Evolutionary conservation across 2,888 invertebrate genomes (phyloP).

Genomic region (Ormyrus nitidulus): DNA sequence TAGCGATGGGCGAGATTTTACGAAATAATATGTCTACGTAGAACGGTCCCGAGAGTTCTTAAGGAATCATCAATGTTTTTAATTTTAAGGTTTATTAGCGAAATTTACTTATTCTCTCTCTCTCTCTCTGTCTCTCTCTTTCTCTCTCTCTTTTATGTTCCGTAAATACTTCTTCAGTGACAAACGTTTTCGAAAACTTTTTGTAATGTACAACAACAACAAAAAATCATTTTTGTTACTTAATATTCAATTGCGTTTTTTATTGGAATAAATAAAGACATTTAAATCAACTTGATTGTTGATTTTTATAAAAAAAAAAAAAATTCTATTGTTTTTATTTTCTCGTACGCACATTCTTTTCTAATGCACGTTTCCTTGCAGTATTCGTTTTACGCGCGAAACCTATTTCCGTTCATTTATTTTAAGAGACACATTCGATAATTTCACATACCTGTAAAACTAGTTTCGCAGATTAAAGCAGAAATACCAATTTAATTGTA

Average conservation of each 20-base stretch:
- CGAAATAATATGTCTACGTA: constrained; percentile 7
- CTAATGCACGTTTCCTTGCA: too few species aligned
- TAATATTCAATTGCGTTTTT: constrained; percentile 25
- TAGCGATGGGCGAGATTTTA: constrained; percentile 3
- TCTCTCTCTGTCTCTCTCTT: too few species aligned
- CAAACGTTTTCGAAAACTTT: not conserved
- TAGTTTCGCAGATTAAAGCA: too few species aligned
- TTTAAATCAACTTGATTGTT: constrained; percentile 17
- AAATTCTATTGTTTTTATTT: constrained; percentile 11
- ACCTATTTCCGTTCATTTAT: too few species aligned
- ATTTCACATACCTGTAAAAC: too few species aligned
- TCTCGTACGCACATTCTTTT: not conserved
- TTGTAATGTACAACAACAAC: constrained; percentile 6
- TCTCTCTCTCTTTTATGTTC: too few species aligned
- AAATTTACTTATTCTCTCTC: not conserved
- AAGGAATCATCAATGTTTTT: constrained; percentile 4
- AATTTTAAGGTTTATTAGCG: constrained; percentile 15
- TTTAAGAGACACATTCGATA: too few species aligned
- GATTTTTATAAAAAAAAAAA: constrained; percentile 2
- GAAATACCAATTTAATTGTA: too few species aligned
- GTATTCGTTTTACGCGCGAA: too few species aligned
- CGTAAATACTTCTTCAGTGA: too few species aligned
- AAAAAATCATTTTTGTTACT: constrained; percentile 3
- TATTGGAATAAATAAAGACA: constrained; percentile 24
- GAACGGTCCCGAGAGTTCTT: not conserved